Evolutionary conservation across 2,888 invertebrate genomes (phyloP).

Genomic region (Pachydiplax longipennis): DNA sequence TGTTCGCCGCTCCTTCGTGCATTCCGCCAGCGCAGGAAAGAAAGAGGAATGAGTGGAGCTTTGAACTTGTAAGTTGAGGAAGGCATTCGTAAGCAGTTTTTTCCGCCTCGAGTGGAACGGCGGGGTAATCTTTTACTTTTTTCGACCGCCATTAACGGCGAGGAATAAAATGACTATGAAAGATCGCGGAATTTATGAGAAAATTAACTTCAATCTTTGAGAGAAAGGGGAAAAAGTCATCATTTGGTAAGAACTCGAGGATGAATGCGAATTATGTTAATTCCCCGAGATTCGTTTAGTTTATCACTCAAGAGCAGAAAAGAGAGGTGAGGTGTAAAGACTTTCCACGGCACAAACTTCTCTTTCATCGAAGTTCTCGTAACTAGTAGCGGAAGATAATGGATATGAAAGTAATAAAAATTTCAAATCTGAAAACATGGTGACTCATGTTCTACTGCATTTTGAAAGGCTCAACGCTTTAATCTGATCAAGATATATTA

Average conservation of each 20-base stretch:
- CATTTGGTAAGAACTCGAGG: background rate
- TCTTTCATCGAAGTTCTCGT: too few relatives aligned
- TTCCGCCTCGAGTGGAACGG: background rate
- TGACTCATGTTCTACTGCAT: too few relatives aligned
- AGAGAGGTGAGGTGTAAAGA: too few relatives aligned
- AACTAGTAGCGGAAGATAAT: too few relatives aligned
- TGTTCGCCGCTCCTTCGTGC: background rate
- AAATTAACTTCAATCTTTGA: background rate
- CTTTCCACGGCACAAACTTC: too few relatives aligned
- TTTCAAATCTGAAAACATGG: too few relatives aligned
- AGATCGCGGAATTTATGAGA: background rate
- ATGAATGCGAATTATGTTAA: too few relatives aligned
- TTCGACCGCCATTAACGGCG: background rate
- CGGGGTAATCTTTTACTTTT: background rate
- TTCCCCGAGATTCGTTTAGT: too few relatives aligned
- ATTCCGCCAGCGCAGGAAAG: background rate
- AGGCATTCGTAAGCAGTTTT: background rate
- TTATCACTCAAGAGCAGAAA: too few relatives aligned
- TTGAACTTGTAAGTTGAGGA: background rate
- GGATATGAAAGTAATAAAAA: too few relatives aligned
- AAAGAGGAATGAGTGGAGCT: background rate
- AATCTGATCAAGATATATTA: too few relatives aligned
- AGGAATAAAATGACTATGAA: background rate
- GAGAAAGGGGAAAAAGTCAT: background rate
- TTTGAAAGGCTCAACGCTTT: too few relatives aligned